Percentiles rank a stretch among this genome's conserved stretches.
Evolutionary conservation across 2,797 vertebrate species (phyloP).

Genomic region (Zalophus californianus): DNA sequence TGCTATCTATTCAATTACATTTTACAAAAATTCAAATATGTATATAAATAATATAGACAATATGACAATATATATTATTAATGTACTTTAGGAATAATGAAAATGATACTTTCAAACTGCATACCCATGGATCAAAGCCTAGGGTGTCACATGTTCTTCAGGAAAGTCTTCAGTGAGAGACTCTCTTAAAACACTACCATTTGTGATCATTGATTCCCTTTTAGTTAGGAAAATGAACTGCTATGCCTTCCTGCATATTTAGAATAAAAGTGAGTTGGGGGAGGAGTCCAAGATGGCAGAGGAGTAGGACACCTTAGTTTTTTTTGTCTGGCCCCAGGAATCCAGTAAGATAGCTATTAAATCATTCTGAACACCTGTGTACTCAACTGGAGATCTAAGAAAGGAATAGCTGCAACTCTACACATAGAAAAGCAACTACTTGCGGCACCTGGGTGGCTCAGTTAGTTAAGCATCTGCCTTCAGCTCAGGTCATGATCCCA

Average conservation of each 20-base stretch:
- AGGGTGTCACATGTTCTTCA: neutral
- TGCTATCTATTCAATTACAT: neutral
- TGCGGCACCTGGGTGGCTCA: too few species aligned
- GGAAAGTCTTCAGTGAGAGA: neutral
- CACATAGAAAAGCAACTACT: too few species aligned
- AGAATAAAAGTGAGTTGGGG: neutral
- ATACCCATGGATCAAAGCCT: neutral
- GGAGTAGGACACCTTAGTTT: too few species aligned
- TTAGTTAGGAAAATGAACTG: constrained; percentile 44
- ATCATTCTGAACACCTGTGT: too few species aligned
- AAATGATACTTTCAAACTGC: constrained; percentile 30
- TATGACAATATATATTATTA: constrained; percentile 21
- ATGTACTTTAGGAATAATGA: constrained; percentile 35
- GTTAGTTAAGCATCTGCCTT: too few species aligned
- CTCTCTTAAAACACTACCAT: constrained; percentile 33
- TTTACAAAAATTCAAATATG: constrained; percentile 46
- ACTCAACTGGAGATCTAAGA: too few species aligned
- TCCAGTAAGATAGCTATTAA: too few species aligned
- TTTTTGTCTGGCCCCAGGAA: too few species aligned
- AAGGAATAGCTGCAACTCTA: too few species aligned
- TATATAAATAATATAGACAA: neutral
- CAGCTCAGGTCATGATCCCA: too few species aligned
- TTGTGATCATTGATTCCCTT: neutral
- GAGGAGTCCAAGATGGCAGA: too few species aligned
- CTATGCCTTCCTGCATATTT: neutral